Evolutionary conservation across 1,140 invertebrate genomes (phyloP).

Genomic region (Macrobrachium rosenbergii): DNA sequence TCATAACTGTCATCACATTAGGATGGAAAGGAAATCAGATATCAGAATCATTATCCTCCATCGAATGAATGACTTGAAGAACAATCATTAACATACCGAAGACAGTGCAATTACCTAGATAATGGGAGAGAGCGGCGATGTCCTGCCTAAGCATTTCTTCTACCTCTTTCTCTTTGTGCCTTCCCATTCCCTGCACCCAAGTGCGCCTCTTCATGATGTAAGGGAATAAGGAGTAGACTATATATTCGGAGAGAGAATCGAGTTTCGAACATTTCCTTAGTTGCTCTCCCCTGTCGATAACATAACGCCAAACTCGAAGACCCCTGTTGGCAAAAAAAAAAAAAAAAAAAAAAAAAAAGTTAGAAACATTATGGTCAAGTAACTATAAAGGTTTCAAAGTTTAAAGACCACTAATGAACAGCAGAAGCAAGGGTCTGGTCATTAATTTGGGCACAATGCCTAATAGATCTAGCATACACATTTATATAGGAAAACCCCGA

Average conservation of each 20-base stretch:
- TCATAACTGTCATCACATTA: too few species aligned
- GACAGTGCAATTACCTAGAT: constrained; percentile 15
- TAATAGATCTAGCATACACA: too few species aligned
- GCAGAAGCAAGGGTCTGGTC: too few species aligned
- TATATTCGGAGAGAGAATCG: background rate
- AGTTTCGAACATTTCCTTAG: background rate
- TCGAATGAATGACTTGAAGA: too few species aligned
- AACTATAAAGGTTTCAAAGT: background rate
- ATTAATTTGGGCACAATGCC: too few species aligned
- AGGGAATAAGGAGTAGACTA: background rate
- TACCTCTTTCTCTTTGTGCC: constrained; percentile 23
- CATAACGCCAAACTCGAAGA: constrained; percentile 4
- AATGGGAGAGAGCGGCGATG: constrained; percentile 28
- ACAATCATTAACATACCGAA: too few species aligned
- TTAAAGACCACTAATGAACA: background rate
- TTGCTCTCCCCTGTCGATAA: background rate
- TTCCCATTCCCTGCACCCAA: constrained; percentile 21
- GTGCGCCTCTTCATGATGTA: background rate
- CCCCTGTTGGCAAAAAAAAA: constrained; percentile 1
- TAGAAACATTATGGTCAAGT: background rate
- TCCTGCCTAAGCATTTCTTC: constrained; percentile 14
- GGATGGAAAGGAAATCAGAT: too few species aligned
- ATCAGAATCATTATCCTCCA: too few species aligned
- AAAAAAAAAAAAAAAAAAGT: too few species aligned
- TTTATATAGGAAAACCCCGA: too few species aligned